Evolutionary conservation across 2,113 vertebrate species (phyloP).

Genomic region (Odobenus rosmarus): DNA sequence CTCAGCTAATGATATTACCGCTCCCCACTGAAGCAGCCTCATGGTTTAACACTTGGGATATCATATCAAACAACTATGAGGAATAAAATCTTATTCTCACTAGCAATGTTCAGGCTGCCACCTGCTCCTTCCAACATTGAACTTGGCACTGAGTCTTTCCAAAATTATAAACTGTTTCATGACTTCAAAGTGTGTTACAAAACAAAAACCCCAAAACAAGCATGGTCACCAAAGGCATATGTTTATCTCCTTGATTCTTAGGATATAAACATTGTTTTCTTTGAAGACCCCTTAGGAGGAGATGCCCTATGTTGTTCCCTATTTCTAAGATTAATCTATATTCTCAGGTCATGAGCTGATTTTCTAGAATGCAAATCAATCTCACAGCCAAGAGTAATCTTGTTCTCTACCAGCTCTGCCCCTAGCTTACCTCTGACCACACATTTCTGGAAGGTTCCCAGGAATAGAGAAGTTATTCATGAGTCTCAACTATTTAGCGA

Average conservation of each 20-base stretch:
- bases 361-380: slow-evolving; percentile 60
- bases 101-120: slow-evolving; percentile 17
- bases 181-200: slow-evolving; percentile 53
- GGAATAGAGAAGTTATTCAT: slow-evolving; percentile 48
- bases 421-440: background rate
- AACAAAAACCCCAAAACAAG: background rate
- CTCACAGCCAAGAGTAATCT: slow-evolving; percentile 34
- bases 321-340: slow-evolving; percentile 32
- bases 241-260: background rate
- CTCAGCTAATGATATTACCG: background rate
- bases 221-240: background rate
- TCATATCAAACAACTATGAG: background rate
- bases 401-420: background rate
- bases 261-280: slow-evolving; percentile 11
- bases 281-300: slow-evolving; percentile 13
- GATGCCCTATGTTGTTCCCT: background rate
- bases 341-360: slow-evolving; percentile 19
- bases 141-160: slow-evolving; percentile 8
- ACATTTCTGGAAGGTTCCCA: background rate
- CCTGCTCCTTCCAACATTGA: background rate
- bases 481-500: background rate
- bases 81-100: slow-evolving; percentile 16
- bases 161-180: slow-evolving; percentile 54
- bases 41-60: background rate
- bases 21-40: background rate